Evolutionary conservation across 2,797 vertebrate genomes (phyloP), one percentile per base, ranked within the genome.

Genomic region (Pangasius mekongensis): DNA sequence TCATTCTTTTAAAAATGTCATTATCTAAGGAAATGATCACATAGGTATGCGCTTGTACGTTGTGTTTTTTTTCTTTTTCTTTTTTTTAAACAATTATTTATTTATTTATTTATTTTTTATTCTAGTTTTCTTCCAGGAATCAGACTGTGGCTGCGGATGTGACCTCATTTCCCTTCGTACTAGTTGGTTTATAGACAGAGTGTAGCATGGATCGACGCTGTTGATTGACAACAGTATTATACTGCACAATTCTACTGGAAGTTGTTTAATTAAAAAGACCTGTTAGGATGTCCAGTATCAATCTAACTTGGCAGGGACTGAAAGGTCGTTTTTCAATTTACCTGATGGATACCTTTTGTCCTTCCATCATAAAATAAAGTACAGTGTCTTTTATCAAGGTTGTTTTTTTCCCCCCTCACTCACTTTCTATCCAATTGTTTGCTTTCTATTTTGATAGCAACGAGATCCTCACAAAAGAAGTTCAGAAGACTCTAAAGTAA

Each of bases 401-500:
- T 52, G 27, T 77, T 16, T n/a, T n/a, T 14, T 30, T 33, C 33
- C 33, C 36, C 33, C n/a, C 3, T 5, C 5, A 16, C 62, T 76
- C 22, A 71, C 24, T 39, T 60, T 9, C 9, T 62, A 11, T 78
- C 33, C 86, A 66, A 67, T 91, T 81, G 0, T 91, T 90, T 33
- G 58, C 18, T 20, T 87, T 89, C 54, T 91, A 30, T 87, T 81
- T 93, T 69, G 7, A 92, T 94, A 97, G 96, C 95, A 96, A 91
- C 93, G 95, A 60, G 96, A 97, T 94, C 96, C 96, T 93, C 93
- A 96, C 91, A 96, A 95, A 92, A 93, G 95, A 93, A 95, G 93
- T 89, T 93, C 95, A 71, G 96, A 96, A 84, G 96, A 96, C 91
- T 95, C 95, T 82, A 96, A 97, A 94, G 96, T 97, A 96, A 95